Base-by-base conservation (phyloP, 2,797 vertebrate genomes). In the Erpetoichthys calabaricus region DNA sequence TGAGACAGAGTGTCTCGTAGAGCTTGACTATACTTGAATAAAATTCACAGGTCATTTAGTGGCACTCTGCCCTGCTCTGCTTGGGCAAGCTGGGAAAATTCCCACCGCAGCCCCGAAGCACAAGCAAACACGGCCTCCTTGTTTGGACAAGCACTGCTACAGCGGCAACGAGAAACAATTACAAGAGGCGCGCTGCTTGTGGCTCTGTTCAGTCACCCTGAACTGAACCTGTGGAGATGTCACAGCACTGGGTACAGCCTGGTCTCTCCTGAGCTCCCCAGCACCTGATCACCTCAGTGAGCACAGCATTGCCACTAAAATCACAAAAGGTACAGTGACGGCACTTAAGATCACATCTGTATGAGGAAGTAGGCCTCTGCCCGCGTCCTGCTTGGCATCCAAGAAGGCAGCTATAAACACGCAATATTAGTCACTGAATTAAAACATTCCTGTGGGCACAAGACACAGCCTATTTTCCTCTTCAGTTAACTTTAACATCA, bases 211-310 rank as follows among this genome's bases (percentile, higher is more conserved):
- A n/a, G 45, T 54, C 58, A 59, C 51, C 44, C 58, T 54, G 9
- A 45, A 54, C 58, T 41, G 5, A 25, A 25, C 25, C 25, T 46
- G 47, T 53, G 9, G 58, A 54, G 42, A 45, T 59, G 58, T 59
- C 58, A 54, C 51, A 49, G 42, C 59, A 44, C 4, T 42, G 57
- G 47, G 60, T 43, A 42, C n/a, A 60, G 53, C 44, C 5, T 60
- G 42, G 45, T 44, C 45, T 49, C 50, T 42, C 53, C 59, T 45
- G 53, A n/a, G 51, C 45, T n/a, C 3, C 25, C 51, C 53, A 44
- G 53, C 55, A 56, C 59, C 47, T 54, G 52, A 60, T 60, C 60
- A 60, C 53, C 56, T 46, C 59, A 47, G 44, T 47, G 56, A 47
- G 57, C 45, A 56, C 55, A 55, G 55, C 45, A 60, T 56, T 60